Conservation (phyloP, 1,140 invertebrate genomes). For the Forficula auricularia region DNA sequence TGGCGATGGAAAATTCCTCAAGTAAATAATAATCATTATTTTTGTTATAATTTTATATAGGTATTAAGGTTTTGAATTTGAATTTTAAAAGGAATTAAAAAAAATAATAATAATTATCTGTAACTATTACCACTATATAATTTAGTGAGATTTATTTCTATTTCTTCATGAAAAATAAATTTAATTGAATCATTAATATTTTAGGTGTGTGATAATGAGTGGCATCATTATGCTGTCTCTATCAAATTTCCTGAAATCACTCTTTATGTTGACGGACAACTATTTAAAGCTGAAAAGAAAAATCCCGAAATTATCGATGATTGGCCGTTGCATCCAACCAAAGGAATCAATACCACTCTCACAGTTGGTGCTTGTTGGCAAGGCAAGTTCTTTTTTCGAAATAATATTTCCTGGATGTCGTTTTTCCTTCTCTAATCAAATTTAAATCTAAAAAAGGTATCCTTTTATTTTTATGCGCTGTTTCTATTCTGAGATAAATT, state of each 20-base stretch:
- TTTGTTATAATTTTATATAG: background rate
- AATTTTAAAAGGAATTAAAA: too few species aligned
- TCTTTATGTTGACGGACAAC: constrained; percentile 76
- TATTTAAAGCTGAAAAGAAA: constrained; percentile 58
- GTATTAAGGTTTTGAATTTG: background rate
- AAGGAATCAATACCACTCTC: constrained; percentile 81
- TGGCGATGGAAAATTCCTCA: constrained; percentile 87
- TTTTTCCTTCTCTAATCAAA: too few species aligned
- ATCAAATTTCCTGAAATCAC: constrained; percentile 77
- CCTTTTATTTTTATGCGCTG: too few species aligned
- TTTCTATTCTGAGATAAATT: too few species aligned
- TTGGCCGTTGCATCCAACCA: constrained; percentile 94
- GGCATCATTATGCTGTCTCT: constrained; percentile 95
- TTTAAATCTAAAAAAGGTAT: too few species aligned
- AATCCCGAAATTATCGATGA: constrained; percentile 97
- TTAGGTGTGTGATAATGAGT: constrained; percentile 88
- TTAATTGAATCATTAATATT: too few species aligned
- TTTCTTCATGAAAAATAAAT: too few species aligned
- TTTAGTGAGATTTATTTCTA: too few species aligned
- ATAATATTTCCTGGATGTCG: too few species aligned
- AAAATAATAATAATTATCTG: too few species aligned
- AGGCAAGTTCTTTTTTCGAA: too few species aligned
- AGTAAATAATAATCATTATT: constrained; percentile 23
- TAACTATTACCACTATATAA: too few species aligned
- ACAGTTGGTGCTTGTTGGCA: constrained; percentile 96